Evolutionary conservation across 2,113 vertebrate genomes (phyloP), one percentile per base, ranked within the genome.

Genomic region (Ceyx margarethae): DNA sequence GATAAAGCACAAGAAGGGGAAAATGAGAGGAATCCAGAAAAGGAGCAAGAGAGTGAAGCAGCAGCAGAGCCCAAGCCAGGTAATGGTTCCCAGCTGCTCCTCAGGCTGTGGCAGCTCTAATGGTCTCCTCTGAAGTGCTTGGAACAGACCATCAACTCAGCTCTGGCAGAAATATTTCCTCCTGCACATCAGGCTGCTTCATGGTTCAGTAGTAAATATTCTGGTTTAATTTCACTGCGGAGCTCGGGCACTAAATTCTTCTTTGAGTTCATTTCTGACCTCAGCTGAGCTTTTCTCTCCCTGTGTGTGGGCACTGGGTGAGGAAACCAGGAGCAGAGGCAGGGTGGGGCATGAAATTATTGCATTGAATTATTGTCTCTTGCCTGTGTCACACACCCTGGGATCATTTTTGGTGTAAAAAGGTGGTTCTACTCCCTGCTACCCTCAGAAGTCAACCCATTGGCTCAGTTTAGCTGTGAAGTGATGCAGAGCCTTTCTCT

Each of bases 1-100:
- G 98, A 99, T 88, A 99, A 99, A 84, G 77, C 43, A 4, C 90
- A 96, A 17, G 98, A 98, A 51, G 97, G 97, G 71, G 98, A 98
- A 42, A 98, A 96, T 66, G 98, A 98, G 83, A 97, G 97, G 60
- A 95, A 15, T 4, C 6, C 43, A 6, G 98, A 98, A 73, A 98
- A 98, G 69, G 98, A 98, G 26, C 96, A 95, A 1, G 97, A 98
- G 1, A 40, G 83, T 1, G 98, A 98, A 42, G 89, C 81, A 33
- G 65, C 87, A 29, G 96, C 94, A 0, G 97, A 98, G 50, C 46
- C 96, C 75, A 98, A 97, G 54, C 79, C 97, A 97, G 97, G 98
- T 98, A 80, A 92, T 7, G 77, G 46, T 42, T 72, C 17, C 42
- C 64, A 58, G n/a, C 72, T 81, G 57, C 29, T 64, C 53, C 35